Percentiles rank a stretch among this genome's conserved stretches.
phyloP scores from a whole-genome alignment of 2,888 invertebrate species.

The Epistrophe grossulariae region DNA sequence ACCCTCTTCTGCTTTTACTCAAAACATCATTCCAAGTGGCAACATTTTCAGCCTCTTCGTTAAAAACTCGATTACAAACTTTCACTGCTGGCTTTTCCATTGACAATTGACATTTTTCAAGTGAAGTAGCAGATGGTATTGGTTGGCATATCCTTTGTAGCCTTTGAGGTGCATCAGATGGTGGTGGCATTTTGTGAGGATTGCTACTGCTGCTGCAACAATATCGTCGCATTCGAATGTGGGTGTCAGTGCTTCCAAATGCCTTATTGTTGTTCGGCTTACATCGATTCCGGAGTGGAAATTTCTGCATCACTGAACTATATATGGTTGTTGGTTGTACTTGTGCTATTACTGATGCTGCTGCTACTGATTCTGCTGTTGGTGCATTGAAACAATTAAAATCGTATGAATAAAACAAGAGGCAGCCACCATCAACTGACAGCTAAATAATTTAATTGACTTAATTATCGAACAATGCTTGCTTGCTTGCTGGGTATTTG shows the following conservation, averaged over 20 bases:
- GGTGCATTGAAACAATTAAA: conserved; percentile 54
- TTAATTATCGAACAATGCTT: conserved; percentile 54
- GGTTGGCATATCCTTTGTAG: conserved; percentile 44
- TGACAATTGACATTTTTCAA: conserved; percentile 44
- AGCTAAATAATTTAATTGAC: conserved; percentile 68
- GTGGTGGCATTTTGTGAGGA: conserved; percentile 15
- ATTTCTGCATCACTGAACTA: conserved; percentile 44
- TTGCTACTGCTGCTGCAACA: neutral
- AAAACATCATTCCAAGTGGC: conserved; percentile 60
- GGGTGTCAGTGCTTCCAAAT: conserved; percentile 15
- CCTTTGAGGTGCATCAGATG: conserved; percentile 13
- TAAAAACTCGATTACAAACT: conserved; percentile 50
- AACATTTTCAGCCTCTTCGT: conserved; percentile 12
- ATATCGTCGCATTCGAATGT: conserved; percentile 29
- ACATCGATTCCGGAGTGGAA: conserved; percentile 47
- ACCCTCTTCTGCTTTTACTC: neutral
- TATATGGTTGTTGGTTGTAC: neutral
- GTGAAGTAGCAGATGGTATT: conserved; percentile 24
- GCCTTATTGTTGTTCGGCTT: conserved; percentile 37
- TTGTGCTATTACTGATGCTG: neutral
- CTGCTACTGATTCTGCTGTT: neutral
- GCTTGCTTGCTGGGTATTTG: conserved; percentile 7
- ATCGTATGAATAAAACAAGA: conserved; percentile 59
- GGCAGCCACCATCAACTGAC: conserved; percentile 50
- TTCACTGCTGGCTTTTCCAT: conserved; percentile 32